Base-by-base conservation (phyloP, 2,797 vertebrate species). In the Microctenopoma stevenorrisi region DNA sequence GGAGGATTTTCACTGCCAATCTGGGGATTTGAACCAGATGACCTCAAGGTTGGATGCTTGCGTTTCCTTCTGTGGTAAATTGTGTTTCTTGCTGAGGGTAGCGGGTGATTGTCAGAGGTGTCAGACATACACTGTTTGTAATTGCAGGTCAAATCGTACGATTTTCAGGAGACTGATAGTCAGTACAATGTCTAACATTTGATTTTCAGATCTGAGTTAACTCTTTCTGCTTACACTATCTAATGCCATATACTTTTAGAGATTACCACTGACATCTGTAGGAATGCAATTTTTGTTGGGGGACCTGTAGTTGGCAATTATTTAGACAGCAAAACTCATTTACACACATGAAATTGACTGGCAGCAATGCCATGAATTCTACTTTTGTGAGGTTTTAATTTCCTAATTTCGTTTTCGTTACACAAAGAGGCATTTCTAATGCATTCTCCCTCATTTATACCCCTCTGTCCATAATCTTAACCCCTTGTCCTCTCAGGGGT, bases 11-110 rank as follows among this genome's bases (percentile, higher is more conserved):
- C 56, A 3, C 43, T 58, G 50, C 50, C 61, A 63, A 55, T 74
- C 60, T 25, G 4, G 15, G 16, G 35, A 77, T 76, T 63, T 88
- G 67, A 85, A 82, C 79, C 58, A 22, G 1, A 15, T 67, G 69
- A 84, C 68, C 82, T 68, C 5, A 0, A 47, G 64, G 64, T 65
- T 68, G 47, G 65, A 26, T 14, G 48, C 30, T 46, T 44, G 26
- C 37, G 53, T 68, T 77, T 52, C 64, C 74, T 63, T 68, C 38
- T 30, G 38, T 40, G 49, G 5, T 55, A 73, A 76, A 53, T 52
- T 51, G n/a, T 64, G 14, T 70, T 69, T 70, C 55, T 61, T 18
- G 3, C 67, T 53, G 44, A 70, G 42, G 53, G 33, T 65, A 38
- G 18, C 0, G 0, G 35, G 12, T 54, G 63, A 76, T 35, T 59